Base-by-base conservation (phyloP, 2,113 vertebrate species). In the Pterophyllum scalare region DNA sequence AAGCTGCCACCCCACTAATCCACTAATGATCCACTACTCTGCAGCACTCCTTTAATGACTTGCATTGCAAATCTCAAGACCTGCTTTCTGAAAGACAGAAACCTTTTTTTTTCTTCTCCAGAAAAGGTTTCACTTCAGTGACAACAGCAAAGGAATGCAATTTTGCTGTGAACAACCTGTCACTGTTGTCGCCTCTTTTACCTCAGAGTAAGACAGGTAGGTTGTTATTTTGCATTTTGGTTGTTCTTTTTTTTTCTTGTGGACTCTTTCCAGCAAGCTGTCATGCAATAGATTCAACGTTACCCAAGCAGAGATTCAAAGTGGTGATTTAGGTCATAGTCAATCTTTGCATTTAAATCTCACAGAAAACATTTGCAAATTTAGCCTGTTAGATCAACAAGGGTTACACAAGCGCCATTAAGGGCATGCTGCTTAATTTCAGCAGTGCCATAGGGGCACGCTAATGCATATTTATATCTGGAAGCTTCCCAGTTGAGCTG, bases 401-500 rank as follows among this genome's bases (percentile, higher is more conserved):
- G 43, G 26, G 46, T 31, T 54, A 54, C 67, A 54, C 26, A 14
- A 72, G 67, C 26, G 31, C 46, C 46, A 33, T 72, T 52, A 56
- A 76, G 35, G 57, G 49, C 8, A 58, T 60, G 46, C 52, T 64
- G 46, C 49, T 87, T 64, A 61, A 82, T 84, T 82, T 77, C 62
- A 79, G 56, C 65, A n/a, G 35, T 56, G 62, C 76, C 31, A 78
- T 20, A 49, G 79, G 72, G 26, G 40, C 58, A 31, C 26, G 59
- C 0, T 87, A 59, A 82, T 82, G 9, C 77, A 65, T 82, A 76
- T 83, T 84, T 49, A 80, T 67, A 64, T 82, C 54, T 84, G 46
- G 62, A 87, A 62, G 64, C 57, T 75, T 80, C 64, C 62, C 86
- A 85, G 22, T 82, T 78, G 61, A 79, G 77, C 77, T 59, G 59